Conservation (phyloP, 2,888 invertebrate genomes). For the Erebia aethiops region DNA sequence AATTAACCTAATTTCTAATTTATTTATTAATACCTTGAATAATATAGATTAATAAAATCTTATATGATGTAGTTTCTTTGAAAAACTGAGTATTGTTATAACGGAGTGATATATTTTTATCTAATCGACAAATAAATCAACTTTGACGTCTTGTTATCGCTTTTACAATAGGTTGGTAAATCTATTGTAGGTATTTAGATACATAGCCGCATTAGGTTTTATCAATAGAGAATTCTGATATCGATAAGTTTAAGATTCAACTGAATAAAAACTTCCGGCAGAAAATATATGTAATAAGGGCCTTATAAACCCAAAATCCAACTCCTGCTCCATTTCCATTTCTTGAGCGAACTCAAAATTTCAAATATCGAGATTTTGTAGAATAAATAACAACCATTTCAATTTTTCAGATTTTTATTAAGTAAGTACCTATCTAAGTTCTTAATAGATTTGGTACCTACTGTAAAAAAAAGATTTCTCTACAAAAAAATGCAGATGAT, state of each 20-base stretch:
- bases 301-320: too few species aligned
- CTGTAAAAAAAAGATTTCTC: too few species aligned
- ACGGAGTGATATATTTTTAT: slow-evolving; percentile 26
- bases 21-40: slow-evolving; percentile 8
- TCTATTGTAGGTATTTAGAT: too few species aligned
- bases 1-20: not conserved
- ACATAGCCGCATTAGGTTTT: slow-evolving; percentile 42
- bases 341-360: too few species aligned
- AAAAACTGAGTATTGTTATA: slow-evolving; percentile 19
- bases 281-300: not conserved
- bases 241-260: not conserved
- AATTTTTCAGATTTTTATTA: too few species aligned
- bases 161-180: slow-evolving; percentile 39
- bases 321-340: not conserved
- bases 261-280: not conserved
- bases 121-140: slow-evolving; percentile 43
- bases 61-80: slow-evolving; percentile 3
- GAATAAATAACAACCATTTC: too few species aligned
- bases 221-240: slow-evolving; percentile 28
- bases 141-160: slow-evolving; percentile 56
- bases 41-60: slow-evolving; percentile 18
- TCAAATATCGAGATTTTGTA: too few species aligned
- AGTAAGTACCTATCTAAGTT: too few species aligned
- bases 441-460: too few species aligned
- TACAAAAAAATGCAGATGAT: too few species aligned